phyloP scores from a whole-genome alignment of 2,797 vertebrate genomes.

The Alca torda region DNA sequence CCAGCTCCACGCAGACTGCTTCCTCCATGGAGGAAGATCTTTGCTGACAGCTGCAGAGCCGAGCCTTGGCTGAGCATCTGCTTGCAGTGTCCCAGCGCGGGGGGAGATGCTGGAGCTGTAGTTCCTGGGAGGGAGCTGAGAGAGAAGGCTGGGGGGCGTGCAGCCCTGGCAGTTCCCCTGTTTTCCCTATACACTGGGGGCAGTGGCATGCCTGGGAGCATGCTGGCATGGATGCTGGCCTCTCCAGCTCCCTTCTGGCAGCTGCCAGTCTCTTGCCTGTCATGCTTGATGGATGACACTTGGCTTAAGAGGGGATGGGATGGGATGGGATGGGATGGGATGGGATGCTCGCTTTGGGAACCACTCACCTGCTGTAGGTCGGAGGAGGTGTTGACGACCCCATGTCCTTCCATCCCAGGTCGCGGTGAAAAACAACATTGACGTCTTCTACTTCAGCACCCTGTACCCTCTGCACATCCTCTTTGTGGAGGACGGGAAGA shows the following conservation, averaged over 20 bases:
- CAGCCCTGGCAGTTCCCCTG: background rate
- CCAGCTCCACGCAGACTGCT: background rate
- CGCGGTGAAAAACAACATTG: conserved; percentile 97
- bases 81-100: rapidly evolving
- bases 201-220: rapidly evolving
- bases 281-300: background rate
- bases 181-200: background rate
- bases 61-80: background rate
- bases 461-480: conserved; percentile 95
- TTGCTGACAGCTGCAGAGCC: background rate
- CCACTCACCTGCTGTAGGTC: rapidly evolving
- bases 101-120: background rate
- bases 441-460: conserved; percentile 98
- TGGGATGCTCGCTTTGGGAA: background rate
- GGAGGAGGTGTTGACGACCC: background rate
- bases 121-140: background rate
- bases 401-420: conserved; percentile 74
- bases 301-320: background rate
- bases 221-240: background rate
- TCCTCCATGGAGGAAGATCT: background rate
- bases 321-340: background rate
- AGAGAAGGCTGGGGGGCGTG: background rate
- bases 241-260: background rate
- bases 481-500: conserved; percentile 95
- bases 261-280: background rate